Conservation (phyloP, 1,140 invertebrate species). For the Polypedilum pembai region DNA sequence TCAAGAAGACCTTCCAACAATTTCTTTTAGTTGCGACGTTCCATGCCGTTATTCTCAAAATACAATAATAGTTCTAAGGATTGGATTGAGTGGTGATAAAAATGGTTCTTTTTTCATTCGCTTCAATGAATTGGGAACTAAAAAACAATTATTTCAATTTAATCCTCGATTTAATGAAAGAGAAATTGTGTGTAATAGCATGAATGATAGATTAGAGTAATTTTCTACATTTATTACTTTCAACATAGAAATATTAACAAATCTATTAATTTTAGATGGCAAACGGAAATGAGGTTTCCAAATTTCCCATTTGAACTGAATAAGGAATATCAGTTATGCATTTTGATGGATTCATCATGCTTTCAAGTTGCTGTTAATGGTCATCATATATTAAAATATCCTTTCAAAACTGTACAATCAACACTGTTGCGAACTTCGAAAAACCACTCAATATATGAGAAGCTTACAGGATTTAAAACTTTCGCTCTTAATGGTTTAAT, state of each 20-base stretch:
- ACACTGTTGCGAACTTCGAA: neutral
- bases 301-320: neutral
- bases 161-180: neutral
- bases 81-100: neutral
- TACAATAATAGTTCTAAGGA: neutral
- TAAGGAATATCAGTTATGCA: neutral
- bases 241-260: neutral
- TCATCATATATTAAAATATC: neutral
- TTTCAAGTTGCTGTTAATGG: neutral
- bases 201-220: constrained; percentile 19
- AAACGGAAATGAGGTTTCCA: neutral
- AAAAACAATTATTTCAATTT: neutral
- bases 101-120: constrained; percentile 1
- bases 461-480: constrained; percentile 5
- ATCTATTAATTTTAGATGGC: neutral
- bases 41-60: neutral
- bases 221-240: neutral
- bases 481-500: neutral
- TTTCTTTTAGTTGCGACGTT: neutral
- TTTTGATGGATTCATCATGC: neutral
- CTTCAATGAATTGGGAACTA: neutral
- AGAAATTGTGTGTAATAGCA: neutral
- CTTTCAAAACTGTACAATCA: neutral
- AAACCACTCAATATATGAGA: neutral
- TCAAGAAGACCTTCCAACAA: neutral